phyloP scores from a whole-genome alignment of 1,140 invertebrate species.

The Cherax destructor region DNA sequence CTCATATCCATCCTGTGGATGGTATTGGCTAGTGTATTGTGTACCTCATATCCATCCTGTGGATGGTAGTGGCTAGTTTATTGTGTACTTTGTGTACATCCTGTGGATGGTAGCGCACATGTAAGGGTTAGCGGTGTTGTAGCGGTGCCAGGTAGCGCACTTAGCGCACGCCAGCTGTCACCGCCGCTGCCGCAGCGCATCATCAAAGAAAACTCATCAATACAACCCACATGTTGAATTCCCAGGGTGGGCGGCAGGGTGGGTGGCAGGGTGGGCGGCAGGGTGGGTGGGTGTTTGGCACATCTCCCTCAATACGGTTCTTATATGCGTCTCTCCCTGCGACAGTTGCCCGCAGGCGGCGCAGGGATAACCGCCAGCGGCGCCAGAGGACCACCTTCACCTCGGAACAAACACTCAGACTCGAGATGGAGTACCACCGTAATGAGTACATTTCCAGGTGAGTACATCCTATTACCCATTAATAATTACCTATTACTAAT shows the following conservation, averaged over 20 bases:
- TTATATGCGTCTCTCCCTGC: neutral
- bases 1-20: too few species aligned
- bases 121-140: too few species aligned
- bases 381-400: conserved; percentile 96
- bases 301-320: neutral
- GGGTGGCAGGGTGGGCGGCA: neutral
- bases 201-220: neutral
- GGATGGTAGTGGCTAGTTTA: too few species aligned
- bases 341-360: conserved; percentile 87
- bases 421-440: conserved; percentile 92
- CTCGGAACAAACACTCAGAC: conserved; percentile 90
- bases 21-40: too few species aligned
- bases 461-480: neutral
- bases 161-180: too few species aligned
- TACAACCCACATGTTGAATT: too few species aligned
- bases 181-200: too few species aligned
- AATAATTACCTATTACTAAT: too few species aligned
- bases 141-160: too few species aligned
- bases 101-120: too few species aligned
- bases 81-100: too few species aligned
- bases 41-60: too few species aligned
- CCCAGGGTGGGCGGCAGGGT: neutral
- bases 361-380: conserved; percentile 89
- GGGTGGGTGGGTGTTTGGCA: neutral
- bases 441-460: conserved; percentile 90